Evolutionary conservation across 2,797 vertebrate species (phyloP), one percentile per base, ranked within the genome.

Genomic region (Macrochelys suwanniensis): DNA sequence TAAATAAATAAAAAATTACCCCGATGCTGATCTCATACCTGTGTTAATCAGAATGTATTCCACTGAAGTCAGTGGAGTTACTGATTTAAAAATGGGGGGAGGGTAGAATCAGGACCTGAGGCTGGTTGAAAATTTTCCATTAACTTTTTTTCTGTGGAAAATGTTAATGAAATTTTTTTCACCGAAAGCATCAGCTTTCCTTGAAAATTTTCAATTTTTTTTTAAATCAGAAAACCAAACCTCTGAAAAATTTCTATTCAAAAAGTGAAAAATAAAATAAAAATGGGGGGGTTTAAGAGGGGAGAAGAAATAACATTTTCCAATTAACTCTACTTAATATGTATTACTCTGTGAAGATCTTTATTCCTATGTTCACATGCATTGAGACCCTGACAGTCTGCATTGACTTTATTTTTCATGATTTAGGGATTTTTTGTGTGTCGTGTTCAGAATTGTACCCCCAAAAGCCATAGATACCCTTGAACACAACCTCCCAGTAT

Each of bases 261-360:
- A 45, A 45, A 74, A 42, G n/a, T 71, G 7, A 26, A 57, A 56
- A 56, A 54, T n/a, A 51, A 53, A 53, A 54, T 13, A 56, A 59
- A 26, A 61, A 31, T 3, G 13, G 16, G 31, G 13, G 7, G 7
- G 59, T 17, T 16, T 61, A n/a, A 19, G 59, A n/a, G 33, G 7
- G 61, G 61, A 65, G 61, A 65, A n/a, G 61, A 65, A 17, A 65
- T n/a, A 68, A n/a, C 61, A 21, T 68, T 68, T 68, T 68, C 61
- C 17, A n/a, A 21, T 9, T n/a, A 33, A 12, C 31, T 33, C 31
- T 33, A n/a, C 61, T 68, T 68, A 68, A 68, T n/a, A 37, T 10
- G 15, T 19, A 68, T 61, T 61, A 31, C 33, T 19, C 33, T 7
- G 37, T 93, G 88, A 94, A 97, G 89, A 94, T 21, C 19, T 87